Conservation (phyloP, 2,888 invertebrate genomes). For the Mythimna loreyi region DNA sequence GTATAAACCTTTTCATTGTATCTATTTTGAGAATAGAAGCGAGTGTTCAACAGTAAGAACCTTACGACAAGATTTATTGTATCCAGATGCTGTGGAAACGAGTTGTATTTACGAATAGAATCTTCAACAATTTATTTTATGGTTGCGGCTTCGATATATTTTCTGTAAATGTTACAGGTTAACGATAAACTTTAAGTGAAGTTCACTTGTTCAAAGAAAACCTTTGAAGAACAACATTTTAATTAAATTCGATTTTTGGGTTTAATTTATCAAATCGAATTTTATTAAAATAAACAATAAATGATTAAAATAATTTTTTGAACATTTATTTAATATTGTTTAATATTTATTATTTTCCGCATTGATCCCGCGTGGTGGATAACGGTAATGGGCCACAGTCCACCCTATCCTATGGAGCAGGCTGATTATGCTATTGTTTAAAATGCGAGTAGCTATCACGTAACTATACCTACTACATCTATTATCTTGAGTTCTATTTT, state of each 20-base stretch:
- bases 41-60: conserved; percentile 37
- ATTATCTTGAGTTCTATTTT: background rate
- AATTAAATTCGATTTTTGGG: no score
- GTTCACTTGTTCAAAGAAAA: background rate
- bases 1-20: conserved; percentile 32
- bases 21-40: conserved; percentile 38
- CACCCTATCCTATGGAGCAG: no score
- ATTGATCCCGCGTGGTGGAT: no score
- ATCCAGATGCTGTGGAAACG: conserved; percentile 40
- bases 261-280: no score
- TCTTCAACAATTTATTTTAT: conserved; percentile 42
- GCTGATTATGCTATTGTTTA: no score
- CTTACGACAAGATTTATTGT: conserved; percentile 47
- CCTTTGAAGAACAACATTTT: no score
- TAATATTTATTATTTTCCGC: no score
- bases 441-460: background rate
- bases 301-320: no score
- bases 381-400: no score
- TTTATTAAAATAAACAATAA: no score
- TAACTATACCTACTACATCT: background rate
- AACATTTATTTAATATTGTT: no score
- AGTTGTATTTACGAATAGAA: conserved; percentile 38
- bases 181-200: conserved; percentile 1
- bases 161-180: conserved; percentile 16
- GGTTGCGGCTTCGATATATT: conserved; percentile 11